Base-by-base conservation (phyloP, 2,797 vertebrate species). In the Sebastes nivosus region DNA sequence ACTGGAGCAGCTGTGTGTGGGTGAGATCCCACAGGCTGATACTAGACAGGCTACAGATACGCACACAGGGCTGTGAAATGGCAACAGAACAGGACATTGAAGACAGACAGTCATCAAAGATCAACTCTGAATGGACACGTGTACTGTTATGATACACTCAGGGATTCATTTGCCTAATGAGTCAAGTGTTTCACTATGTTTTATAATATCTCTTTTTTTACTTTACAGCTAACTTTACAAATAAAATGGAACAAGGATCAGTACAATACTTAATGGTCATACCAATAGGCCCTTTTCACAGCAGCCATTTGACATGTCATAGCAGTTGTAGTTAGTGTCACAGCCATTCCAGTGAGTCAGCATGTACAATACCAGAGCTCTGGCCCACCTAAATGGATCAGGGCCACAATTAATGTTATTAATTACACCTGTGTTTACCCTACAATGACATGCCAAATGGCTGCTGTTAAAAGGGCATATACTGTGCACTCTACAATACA, bases 1-100 rank as follows among this genome's bases (percentile, higher is more conserved):
- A 55, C n/a, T 20, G 77, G 24, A 82, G 87, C 93, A 90, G 92
- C 88, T 92, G 91, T 74, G 87, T 75, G 91, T 89, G 91, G 84
- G 91, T 68, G 84, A 73, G 25, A 60, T 14, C 72, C 32, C 12
- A 54, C 67, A 32, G 67, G 13, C 69, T 64, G 59, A 73, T 50
- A 55, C 32, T 60, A 71, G 72, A 67, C 50, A 25, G 67, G 29
- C 69, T 59, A 25, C 8, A 4, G 38, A 66, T n/a, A 22, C 36
- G 57, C 25, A 59, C 72, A 72, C 22, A 32, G 24, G 30, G 27
- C 55, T 74, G 82, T 67, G 66, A 74, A 72, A 24, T 46, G 32
- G 22, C 63, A 42, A 29, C 70, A 36, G 46, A 54, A 52, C 68
- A 50, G 68, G 66, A 72, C 5, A 27, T 22, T 60, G 57, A 73